Conservation (phyloP, 2,888 invertebrate species). For the Caenorhabditis virilis region DNA sequence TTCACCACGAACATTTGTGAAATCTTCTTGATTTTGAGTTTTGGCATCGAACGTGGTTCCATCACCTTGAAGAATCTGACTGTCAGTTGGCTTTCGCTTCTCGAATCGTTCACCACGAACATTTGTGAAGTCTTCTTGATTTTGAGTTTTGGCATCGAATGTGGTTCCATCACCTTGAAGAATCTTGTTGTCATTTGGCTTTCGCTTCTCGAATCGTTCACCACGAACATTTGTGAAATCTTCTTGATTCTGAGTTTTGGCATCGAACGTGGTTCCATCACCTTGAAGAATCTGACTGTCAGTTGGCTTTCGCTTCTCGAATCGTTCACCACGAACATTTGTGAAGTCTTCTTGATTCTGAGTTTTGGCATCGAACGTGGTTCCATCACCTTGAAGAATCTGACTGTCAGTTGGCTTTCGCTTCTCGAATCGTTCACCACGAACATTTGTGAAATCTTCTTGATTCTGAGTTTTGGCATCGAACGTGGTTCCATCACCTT, state of each 20-base stretch:
- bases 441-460: neutral
- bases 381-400: neutral
- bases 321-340: neutral
- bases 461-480: constrained; percentile 2
- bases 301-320: neutral
- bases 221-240: constrained; percentile 1
- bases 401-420: neutral
- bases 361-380: neutral
- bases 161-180: neutral
- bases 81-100: neutral
- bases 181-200: neutral
- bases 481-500: neutral
- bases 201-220: neutral
- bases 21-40: constrained; percentile 7
- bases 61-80: neutral
- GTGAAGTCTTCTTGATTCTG: constrained; percentile 5
- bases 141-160: neutral
- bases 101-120: constrained; percentile 3
- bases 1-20: neutral
- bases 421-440: neutral
- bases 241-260: constrained; percentile 4
- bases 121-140: constrained; percentile 1
- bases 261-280: constrained; percentile 1
- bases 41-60: neutral
- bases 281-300: neutral